phyloP scores from a whole-genome alignment of 2,113 vertebrate genomes.

The Oreochromis niloticus region DNA sequence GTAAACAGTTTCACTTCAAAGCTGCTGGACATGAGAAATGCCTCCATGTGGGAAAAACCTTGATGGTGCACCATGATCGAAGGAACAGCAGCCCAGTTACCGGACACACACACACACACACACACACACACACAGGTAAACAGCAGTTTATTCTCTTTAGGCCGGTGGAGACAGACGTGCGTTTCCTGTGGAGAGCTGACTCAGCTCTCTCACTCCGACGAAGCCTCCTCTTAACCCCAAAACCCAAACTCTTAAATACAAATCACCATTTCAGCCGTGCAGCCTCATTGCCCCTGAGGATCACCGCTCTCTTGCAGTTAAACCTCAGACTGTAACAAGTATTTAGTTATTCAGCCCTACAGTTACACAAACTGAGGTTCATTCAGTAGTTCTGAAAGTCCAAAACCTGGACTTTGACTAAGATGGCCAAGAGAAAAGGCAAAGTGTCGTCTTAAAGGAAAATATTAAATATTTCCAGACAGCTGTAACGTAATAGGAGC shows the following conservation, averaged over 20 bases:
- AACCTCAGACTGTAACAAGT: not conserved
- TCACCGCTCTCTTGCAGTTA: not conserved
- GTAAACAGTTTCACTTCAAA: not conserved
- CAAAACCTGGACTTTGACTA: not conserved
- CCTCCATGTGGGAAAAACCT: not conserved
- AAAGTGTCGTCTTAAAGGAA: not conserved
- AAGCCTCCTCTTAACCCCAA: not conserved
- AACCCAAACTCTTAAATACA: not conserved
- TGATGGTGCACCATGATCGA: not conserved
- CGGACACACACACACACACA: not conserved
- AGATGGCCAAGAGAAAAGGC: not conserved
- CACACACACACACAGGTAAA: not conserved
- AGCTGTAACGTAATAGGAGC: not conserved
- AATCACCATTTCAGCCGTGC: not conserved
- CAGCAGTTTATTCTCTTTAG: not conserved
- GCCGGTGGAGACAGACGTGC: not conserved
- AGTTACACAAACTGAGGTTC: not conserved
- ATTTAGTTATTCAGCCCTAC: not conserved
- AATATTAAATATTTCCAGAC: not conserved
- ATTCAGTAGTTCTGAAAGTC: not conserved
- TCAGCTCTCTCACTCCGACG: not conserved
- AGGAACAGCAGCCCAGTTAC: not conserved
- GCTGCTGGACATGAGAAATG: not conserved
- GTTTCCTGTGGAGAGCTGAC: constrained; percentile 17
- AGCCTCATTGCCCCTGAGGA: not conserved